These are phyloP conservation scores for Chunga burmeisteri DNA, from an alignment of 2,113 vertebrate species.

Conservation along the genomic window DNA sequence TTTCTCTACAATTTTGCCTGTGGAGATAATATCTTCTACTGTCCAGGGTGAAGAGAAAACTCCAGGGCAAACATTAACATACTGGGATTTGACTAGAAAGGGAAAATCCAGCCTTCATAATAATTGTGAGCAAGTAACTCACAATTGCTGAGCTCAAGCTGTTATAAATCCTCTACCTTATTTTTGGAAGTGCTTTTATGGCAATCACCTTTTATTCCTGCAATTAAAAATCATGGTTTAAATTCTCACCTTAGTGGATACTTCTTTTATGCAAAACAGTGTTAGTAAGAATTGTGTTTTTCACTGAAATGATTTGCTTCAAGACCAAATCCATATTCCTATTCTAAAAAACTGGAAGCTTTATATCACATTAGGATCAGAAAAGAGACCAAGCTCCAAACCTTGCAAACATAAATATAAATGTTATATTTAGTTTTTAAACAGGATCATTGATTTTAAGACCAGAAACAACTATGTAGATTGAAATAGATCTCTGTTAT, in stretches of 20 bases:
- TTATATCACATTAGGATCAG: background rate
- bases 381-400: background rate
- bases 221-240: background rate
- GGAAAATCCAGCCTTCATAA: background rate
- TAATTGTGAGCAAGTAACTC: background rate
- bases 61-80: background rate
- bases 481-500: background rate
- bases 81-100: background rate
- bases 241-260: background rate
- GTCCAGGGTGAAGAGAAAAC: background rate
- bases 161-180: background rate
- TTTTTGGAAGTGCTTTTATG: background rate
- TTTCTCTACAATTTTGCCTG: background rate
- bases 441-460: background rate
- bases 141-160: background rate
- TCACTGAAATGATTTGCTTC: background rate
- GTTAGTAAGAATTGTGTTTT: background rate
- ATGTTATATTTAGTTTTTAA: background rate
- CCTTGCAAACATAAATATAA: background rate
- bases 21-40: background rate
- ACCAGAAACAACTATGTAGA: background rate
- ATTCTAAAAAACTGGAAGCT: background rate
- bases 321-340: background rate
- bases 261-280: background rate
- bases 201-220: background rate